Percentiles rank a stretch among this genome's conserved stretches.
Evolutionary conservation across 2,113 vertebrate genomes (phyloP).

Genomic region (Albula glossodonta): DNA sequence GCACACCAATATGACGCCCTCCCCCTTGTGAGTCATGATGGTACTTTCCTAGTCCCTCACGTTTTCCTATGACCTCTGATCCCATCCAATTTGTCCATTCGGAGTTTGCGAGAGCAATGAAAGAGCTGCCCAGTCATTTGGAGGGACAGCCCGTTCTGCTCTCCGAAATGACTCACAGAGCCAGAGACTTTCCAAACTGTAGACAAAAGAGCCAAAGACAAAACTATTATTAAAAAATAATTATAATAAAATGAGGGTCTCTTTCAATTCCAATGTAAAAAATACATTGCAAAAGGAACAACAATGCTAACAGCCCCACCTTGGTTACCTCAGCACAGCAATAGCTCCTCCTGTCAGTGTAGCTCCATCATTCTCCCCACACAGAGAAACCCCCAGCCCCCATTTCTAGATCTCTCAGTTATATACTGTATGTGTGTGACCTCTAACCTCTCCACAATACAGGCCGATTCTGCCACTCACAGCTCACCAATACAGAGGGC

Average conservation of each 20-base stretch:
- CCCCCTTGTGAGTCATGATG: too few relatives aligned
- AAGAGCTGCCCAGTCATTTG: background rate
- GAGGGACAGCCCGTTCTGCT: background rate
- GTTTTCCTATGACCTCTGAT: background rate
- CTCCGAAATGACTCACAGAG: background rate
- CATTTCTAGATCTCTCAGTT: too few relatives aligned
- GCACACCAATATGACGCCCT: background rate
- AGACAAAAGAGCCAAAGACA: background rate
- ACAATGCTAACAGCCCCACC: background rate
- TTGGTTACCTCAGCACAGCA: background rate
- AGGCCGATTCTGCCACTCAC: background rate
- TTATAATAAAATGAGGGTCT: background rate
- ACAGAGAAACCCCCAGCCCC: too few relatives aligned
- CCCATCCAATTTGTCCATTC: background rate
- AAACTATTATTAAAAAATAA: too few relatives aligned
- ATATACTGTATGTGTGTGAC: background rate
- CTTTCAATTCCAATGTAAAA: background rate
- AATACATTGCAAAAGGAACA: background rate
- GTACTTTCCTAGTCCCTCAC: background rate
- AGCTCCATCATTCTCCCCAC: background rate
- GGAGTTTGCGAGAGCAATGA: background rate
- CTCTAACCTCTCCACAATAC: background rate
- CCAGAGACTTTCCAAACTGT: background rate
- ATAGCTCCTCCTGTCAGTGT: background rate
- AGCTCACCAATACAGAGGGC: background rate